These are phyloP conservation scores for Ambastaia sidthimunki DNA, from an alignment of 2,797 vertebrate species.

Conservation along the genomic window DNA sequence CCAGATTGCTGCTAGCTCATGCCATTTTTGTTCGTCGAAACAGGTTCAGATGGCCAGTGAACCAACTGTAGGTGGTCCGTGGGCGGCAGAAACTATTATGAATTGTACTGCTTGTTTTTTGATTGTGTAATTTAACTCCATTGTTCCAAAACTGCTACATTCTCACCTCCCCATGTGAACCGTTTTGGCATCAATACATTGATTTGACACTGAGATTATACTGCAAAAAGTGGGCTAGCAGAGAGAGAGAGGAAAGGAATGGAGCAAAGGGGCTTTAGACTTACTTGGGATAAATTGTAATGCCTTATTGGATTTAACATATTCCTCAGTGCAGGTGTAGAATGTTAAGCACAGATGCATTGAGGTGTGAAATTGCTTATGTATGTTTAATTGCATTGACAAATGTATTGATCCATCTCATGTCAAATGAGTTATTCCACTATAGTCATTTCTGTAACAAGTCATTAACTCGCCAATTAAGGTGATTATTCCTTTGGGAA, in stretches of 20 bases:
- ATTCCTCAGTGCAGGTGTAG: conserved; percentile 29
- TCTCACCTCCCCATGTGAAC: conserved; percentile 2
- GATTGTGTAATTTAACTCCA: neutral
- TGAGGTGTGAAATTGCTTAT: conserved; percentile 59
- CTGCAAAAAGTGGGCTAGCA: neutral
- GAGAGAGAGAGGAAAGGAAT: neutral
- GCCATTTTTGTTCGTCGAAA: neutral
- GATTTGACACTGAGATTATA: conserved; percentile 1
- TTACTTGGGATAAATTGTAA: neutral
- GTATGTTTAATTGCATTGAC: conserved; percentile 59
- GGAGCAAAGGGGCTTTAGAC: neutral
- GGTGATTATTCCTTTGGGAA: conserved; percentile 2
- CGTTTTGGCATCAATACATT: conserved; percentile 11
- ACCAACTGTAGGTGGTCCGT: neutral
- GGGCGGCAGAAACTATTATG: neutral
- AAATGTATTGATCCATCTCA: conserved; percentile 50
- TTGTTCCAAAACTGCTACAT: neutral
- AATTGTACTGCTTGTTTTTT: neutral
- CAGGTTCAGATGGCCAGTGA: neutral
- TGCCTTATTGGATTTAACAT: conserved; percentile 15
- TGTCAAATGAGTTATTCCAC: conserved; percentile 32
- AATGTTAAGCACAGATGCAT: conserved; percentile 36
- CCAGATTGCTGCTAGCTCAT: neutral
- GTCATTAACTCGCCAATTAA: conserved; percentile 43
- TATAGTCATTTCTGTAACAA: conserved; percentile 23